Evolutionary conservation across 2,113 vertebrate genomes (phyloP), one percentile per base, ranked within the genome.

Genomic region (Clarias batrachus): DNA sequence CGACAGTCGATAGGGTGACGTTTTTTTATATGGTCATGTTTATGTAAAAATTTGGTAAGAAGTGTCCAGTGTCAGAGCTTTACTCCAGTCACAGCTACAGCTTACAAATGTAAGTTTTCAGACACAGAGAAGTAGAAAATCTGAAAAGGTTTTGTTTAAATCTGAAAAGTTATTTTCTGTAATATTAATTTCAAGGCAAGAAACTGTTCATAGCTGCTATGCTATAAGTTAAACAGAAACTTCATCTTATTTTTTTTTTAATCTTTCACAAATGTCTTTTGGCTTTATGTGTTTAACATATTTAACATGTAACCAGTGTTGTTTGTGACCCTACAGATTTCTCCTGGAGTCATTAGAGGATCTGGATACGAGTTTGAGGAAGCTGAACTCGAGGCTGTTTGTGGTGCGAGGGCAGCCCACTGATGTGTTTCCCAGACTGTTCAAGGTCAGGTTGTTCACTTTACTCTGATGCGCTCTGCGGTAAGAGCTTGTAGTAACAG

Each of bases 401-500:
- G 98, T 99, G 0, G 96, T 99, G 57, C 92, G 96, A 90, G 98
- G 98, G 30, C 98, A 99, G 90, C 97, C 98, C 0, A 95, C 98
- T 0, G 97, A 99, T 70, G 97, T 99, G 85, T 97, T 99, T 87
- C 98, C 98, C 27, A 95, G 96, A 74, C 96, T 99, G 9, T 98
- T 99, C 91, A 98, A 99, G 96, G 98, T 99, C 88, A 87, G 95
- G 90, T 21, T 56, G 54, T 70, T 62, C 16, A 56, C 17, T 21
- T 37, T 41, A 14, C 0, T n/a, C n/a, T 48, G 48, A 48, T 59
- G 57, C 57, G 8, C 19, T 23, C 19, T 23, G 19, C 2, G 13
- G 5, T 16, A 33, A 33, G 12, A 4, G 30, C 48, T 48, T 48
- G 48, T 48, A 48, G 7, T 48, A 48, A 48, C 48, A 8, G 48